Evolutionary conservation across 2,888 invertebrate genomes (phyloP).

Genomic region (Uloborus plumipes): DNA sequence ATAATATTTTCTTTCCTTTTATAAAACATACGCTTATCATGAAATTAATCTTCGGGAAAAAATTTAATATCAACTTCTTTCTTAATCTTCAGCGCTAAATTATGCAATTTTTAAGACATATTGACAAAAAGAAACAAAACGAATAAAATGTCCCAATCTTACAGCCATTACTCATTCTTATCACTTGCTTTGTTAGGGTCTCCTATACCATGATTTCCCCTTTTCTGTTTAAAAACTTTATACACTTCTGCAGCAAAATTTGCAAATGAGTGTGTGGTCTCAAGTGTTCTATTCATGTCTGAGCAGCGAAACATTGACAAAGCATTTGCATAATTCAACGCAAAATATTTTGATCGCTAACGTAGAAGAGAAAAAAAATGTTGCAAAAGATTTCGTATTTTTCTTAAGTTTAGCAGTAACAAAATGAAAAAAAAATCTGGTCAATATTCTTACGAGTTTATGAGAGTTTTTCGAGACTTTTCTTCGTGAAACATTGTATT

Average conservation of each 20-base stretch:
- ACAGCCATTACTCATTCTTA: no score
- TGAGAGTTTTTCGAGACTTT: slow-evolving; percentile 6
- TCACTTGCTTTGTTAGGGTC: no score
- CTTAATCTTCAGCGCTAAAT: no score
- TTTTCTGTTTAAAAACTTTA: slow-evolving; percentile 47
- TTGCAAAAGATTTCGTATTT: slow-evolving; percentile 11
- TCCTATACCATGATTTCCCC: no score
- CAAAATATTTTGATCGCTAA: slow-evolving; percentile 31
- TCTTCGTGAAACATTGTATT: neutral
- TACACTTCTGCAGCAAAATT: slow-evolving; percentile 42
- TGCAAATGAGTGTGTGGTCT: slow-evolving; percentile 36
- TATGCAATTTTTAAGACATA: no score
- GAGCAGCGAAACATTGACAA: slow-evolving; percentile 34
- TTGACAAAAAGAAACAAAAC: no score
- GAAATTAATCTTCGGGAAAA: no score
- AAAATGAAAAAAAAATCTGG: slow-evolving; percentile 20
- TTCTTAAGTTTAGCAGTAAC: slow-evolving; percentile 20
- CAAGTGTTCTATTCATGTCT: slow-evolving; percentile 14
- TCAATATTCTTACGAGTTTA: slow-evolving; percentile 31
- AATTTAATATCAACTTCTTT: no score
- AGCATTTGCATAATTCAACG: slow-evolving; percentile 58
- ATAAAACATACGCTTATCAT: no score
- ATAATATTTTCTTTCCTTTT: no score
- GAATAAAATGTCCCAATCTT: no score
- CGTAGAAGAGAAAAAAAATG: slow-evolving; percentile 14